Evolutionary conservation across 1,140 invertebrate genomes (phyloP), one percentile per base, ranked within the genome.

Genomic region (Drosophila leontia): DNA sequence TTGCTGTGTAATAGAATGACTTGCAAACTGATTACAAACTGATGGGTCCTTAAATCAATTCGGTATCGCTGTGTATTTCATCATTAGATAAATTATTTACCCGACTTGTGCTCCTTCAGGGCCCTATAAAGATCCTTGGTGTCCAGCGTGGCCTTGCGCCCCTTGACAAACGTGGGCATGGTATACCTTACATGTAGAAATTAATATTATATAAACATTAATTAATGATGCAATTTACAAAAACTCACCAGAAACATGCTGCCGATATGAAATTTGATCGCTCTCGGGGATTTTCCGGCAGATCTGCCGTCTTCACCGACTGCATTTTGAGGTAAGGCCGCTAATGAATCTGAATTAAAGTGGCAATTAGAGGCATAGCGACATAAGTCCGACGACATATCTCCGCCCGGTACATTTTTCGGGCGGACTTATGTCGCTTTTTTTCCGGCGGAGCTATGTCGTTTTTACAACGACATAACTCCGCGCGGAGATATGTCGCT

Each of bases 51-150:
- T 41, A n/a, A 50, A 41, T 50, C 7, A 23, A 29, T 48, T 41
- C 12, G 1, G 2, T 48, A 29, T 39, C 48, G 23, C 9, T 6
- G 13, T 9, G 15, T 37, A 72, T 50, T 41, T 26, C 35, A 47
- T 11, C 26, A 65, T 34, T 32, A 9, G 17, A 17, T 39, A 29
- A 19, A 6, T 39, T 47, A n/a, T 7, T 29, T 65, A 92, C 91
- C 93, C 8, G 95, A 95, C 62, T 92, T 93, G 75, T 95, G 94
- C 51, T 94, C 94, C 47, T 93, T 93, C 7, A 95, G 83, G n/a
- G 95, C 93, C 75, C 94, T 92, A 75, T 94, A 95, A 4, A 95
- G 92, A 93, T 95, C 95, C 12, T 88, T 81, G 23, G 93, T 92
- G 79, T 94, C 94, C 39, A 95, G 78, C 53, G 94, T 93, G 59